Evolutionary conservation across 2,113 vertebrate species (phyloP).

Genomic region (Capra hircus): DNA sequence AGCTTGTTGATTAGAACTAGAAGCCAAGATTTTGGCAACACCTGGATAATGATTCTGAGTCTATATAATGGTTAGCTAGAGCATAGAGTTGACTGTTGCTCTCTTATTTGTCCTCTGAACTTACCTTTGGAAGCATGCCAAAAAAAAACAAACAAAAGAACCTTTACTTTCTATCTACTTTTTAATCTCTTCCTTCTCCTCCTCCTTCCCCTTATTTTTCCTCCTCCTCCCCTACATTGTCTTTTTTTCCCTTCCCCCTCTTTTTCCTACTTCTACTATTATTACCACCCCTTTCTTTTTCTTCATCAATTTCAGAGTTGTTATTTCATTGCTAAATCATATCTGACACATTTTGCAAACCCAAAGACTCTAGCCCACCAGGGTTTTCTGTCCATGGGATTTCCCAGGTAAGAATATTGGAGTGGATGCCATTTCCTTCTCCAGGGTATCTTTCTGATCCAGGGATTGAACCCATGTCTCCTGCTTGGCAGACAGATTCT

Average conservation of each 20-base stretch:
- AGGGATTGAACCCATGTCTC: background rate
- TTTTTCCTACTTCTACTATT: background rate
- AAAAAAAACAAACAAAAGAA: background rate
- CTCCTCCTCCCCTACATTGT: background rate
- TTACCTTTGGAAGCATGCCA: background rate
- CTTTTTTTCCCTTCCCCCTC: background rate
- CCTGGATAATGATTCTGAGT: background rate
- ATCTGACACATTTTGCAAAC: background rate
- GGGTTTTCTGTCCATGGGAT: background rate
- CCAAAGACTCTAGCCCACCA: background rate
- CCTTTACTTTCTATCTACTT: background rate
- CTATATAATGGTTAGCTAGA: background rate
- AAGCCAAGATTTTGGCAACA: background rate
- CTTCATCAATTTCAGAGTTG: background rate
- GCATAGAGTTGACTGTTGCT: background rate
- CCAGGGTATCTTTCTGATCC: background rate
- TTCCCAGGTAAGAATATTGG: background rate
- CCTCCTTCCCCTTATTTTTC: too few relatives aligned
- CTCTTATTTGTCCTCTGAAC: background rate
- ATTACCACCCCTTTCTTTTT: background rate
- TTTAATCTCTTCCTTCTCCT: background rate
- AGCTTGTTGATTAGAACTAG: background rate
- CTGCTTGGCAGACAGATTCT: background rate
- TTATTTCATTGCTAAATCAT: background rate
- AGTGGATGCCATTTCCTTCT: background rate